Conservation (phyloP, 2,888 invertebrate genomes). For the Griposia aprilina region DNA sequence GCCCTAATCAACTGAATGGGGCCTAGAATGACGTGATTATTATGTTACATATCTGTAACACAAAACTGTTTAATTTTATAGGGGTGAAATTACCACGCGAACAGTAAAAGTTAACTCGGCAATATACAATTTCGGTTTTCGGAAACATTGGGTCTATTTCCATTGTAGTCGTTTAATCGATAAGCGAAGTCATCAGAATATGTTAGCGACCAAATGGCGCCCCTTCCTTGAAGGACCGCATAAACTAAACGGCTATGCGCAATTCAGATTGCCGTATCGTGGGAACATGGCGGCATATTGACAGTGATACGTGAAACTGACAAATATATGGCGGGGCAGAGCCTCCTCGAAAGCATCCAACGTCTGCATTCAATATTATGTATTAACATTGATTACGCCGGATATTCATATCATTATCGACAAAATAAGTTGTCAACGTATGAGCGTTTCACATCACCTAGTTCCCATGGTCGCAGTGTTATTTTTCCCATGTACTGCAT, state of each 20-base stretch:
- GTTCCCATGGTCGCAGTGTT: slow-evolving; percentile 79
- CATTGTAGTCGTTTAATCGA: slow-evolving; percentile 62
- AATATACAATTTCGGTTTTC: slow-evolving; percentile 41
- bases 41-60: slow-evolving; percentile 81
- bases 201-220: slow-evolving; percentile 65
- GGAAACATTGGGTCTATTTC: slow-evolving; percentile 41
- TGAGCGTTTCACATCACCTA: slow-evolving; percentile 74
- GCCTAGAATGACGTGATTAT: slow-evolving; percentile 87
- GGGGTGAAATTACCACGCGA: slow-evolving; percentile 59
- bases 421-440: slow-evolving; percentile 66
- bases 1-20: slow-evolving; percentile 79
- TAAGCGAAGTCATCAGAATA: slow-evolving; percentile 67
- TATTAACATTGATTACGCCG: slow-evolving; percentile 70
- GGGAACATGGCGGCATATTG: slow-evolving; percentile 74
- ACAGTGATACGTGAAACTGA: slow-evolving; percentile 76
- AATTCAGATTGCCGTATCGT: slow-evolving; percentile 75
- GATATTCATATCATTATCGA: slow-evolving; percentile 69
- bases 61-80: slow-evolving; percentile 72
- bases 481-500: slow-evolving; percentile 79
- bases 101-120: slow-evolving; percentile 32
- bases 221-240: slow-evolving; percentile 72
- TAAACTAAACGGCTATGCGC: slow-evolving; percentile 71
- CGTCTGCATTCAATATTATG: slow-evolving; percentile 61
- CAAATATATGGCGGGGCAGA: slow-evolving; percentile 72
- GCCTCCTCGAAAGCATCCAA: slow-evolving; percentile 65